These are phyloP conservation scores for Lacerta viridis DNA, from an alignment of 2,797 vertebrate genomes.

Conservation along the genomic window DNA sequence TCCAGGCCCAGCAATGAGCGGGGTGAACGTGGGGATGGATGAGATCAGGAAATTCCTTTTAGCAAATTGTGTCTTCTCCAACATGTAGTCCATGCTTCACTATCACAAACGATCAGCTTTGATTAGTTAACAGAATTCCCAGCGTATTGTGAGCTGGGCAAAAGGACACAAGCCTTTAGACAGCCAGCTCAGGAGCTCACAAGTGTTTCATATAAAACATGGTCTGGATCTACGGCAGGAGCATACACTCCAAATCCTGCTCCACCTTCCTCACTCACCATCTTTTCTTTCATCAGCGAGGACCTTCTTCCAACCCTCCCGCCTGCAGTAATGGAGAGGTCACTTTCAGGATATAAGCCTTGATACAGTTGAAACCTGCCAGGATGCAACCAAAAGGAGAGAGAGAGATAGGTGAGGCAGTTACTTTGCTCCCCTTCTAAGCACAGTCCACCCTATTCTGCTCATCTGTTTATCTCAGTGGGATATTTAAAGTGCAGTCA, in stretches of 20 bases:
- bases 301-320: accelerated
- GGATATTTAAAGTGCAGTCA: neutral
- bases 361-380: constrained; percentile 76
- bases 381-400: neutral
- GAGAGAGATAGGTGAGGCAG: neutral
- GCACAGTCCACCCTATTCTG: neutral
- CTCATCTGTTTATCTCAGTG: neutral
- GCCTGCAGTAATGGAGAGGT: accelerated
- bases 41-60: neutral
- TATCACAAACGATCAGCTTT: neutral
- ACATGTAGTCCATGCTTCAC: neutral
- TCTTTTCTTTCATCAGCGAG: neutral
- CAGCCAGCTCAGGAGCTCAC: neutral
- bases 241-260: neutral
- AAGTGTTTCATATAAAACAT: neutral
- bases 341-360: constrained; percentile 53
- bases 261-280: constrained; percentile 69
- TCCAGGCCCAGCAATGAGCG: neutral
- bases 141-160: neutral
- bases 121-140: too few species aligned
- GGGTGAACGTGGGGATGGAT: neutral
- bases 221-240: neutral
- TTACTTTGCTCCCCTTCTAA: neutral
- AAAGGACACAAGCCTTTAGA: neutral
- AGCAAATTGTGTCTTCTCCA: neutral